Evolutionary conservation across 2,797 vertebrate genomes (phyloP).

Genomic region (Salarias fasciatus): DNA sequence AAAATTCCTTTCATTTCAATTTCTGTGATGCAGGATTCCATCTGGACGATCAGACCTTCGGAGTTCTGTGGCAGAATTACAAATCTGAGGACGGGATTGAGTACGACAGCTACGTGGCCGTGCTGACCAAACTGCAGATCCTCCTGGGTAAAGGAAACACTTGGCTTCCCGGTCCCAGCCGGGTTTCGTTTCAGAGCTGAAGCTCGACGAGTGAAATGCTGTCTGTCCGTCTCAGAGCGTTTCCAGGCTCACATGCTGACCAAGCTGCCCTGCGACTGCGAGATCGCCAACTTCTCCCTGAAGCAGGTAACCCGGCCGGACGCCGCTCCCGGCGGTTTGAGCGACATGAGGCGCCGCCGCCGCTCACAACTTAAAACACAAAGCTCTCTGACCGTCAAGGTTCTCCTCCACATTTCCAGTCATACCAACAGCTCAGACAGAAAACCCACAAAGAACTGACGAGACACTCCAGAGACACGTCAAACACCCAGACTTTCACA

Average conservation of each 20-base stretch:
- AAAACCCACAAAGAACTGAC: too few relatives aligned
- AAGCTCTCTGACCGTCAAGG: too few relatives aligned
- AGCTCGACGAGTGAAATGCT: too few relatives aligned
- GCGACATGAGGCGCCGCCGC: too few relatives aligned
- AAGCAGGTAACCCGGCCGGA: constrained; percentile 63
- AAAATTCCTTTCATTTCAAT: background rate
- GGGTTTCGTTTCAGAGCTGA: too few relatives aligned
- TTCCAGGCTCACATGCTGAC: constrained; percentile 55
- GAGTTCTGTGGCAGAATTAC: constrained; percentile 59
- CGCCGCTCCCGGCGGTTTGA: background rate
- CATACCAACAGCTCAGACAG: too few relatives aligned
- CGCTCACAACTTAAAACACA: too few relatives aligned
- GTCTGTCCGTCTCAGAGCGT: constrained; percentile 47
- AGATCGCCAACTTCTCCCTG: constrained; percentile 67
- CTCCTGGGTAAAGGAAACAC: too few relatives aligned
- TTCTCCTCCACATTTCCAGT: too few relatives aligned
- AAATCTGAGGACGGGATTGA: constrained; percentile 36
- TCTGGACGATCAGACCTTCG: constrained; percentile 62
- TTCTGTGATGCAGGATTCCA: constrained; percentile 33
- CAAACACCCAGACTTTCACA: too few relatives aligned
- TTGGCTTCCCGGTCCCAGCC: too few relatives aligned
- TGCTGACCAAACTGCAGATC: constrained; percentile 67
- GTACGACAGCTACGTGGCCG: constrained; percentile 65
- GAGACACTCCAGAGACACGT: too few relatives aligned
- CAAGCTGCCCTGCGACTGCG: constrained; percentile 63